Evolutionary conservation across 1,140 invertebrate genomes (phyloP), one percentile per base, ranked within the genome.

Genomic region (Venturia canescens): DNA sequence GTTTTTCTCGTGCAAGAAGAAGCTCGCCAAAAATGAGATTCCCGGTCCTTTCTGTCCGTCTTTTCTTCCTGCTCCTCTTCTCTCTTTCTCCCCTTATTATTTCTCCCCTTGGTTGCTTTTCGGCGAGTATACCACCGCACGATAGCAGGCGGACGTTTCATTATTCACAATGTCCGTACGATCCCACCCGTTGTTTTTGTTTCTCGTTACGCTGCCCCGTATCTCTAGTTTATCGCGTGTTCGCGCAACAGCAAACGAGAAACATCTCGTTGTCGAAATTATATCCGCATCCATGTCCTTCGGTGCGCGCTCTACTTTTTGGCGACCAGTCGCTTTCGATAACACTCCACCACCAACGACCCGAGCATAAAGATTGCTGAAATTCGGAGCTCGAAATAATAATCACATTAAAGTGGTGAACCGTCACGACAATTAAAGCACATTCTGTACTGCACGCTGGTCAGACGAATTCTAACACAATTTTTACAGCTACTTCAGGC

Each of bases 101-200:
- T 21, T 76, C 34, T 27, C 72, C 23, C 13, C 53, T 3, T 27
- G 27, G 72, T 63, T 63, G 72, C 53, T 21, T 76, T 60, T 27
- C 72, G 53, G 29, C 29, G 29, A 16, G 31, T 53, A 53, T 0
- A 23, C 23, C 26, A 76, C 23, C 26, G 63, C 50, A 76, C 53
- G 18, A 50, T n/a, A 23, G 69, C 38, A 27, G 13, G 27, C 66
- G 29, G 23, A 50, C 29, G 72, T 76, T 57, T 76, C 72, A 76
- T 63, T 76, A 60, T 76, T 76, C 72, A 76, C 50, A 18, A 76
- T 76, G 27, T 60, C 72, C 21, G 53, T 60, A 29, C 23, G 71
- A 31, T 74, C 26, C 44, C 23, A n/a, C 23, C 23, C 50, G 50
- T 63, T 60, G 38, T 53, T 53, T 57, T 29, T 21, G 57, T 26